Base-by-base conservation (phyloP, 2,797 vertebrate genomes). In the Xenentodon cancila region DNA sequence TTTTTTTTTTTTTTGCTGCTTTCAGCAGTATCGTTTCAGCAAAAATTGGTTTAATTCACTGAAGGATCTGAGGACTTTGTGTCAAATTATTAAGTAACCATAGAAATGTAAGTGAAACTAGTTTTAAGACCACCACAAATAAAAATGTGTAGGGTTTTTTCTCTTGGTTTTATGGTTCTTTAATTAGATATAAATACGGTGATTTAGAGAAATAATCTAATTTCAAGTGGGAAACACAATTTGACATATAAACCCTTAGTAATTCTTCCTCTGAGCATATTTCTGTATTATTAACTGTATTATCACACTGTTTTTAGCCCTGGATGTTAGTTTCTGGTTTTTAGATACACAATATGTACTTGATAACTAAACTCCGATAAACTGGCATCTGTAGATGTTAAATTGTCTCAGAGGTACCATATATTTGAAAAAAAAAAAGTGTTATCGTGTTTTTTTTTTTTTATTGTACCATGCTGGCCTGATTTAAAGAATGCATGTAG, bases 1-100 rank as follows among this genome's bases (percentile, higher is more conserved):
- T 32, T 9, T 32, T 32, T 32, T 19, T 60, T 64, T 25, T 79
- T 81, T 77, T 30, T 81, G 88, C 87, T 87, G 71, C 48, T 48
- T 64, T 88, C 85, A 90, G 88, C 88, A 89, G 72, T 79, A 87
- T 86, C 71, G 1, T 80, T 81, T 84, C 84, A 79, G 62, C 61
- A 64, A 50, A 80, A 84, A 68, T 52, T 49, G 51, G 34, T 16
- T 56, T 22, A 17, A 68, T 55, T 43, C 60, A 61, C 79, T 78
- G 79, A 42, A 59, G 68, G 71, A 84, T 70, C 45, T 48, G 61
- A 49, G 37, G 51, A 75, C 53, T 66, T 53, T 53, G 32, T 65
- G 52, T 70, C 68, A 67, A 66, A 69, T 71, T 57, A 53, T 50
- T 74, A 54, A 64, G 48, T 50, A 71, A 71, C 78, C 63, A 86